phyloP scores from a whole-genome alignment of 2,888 invertebrate genomes.

The Sussaba pulchella region DNA sequence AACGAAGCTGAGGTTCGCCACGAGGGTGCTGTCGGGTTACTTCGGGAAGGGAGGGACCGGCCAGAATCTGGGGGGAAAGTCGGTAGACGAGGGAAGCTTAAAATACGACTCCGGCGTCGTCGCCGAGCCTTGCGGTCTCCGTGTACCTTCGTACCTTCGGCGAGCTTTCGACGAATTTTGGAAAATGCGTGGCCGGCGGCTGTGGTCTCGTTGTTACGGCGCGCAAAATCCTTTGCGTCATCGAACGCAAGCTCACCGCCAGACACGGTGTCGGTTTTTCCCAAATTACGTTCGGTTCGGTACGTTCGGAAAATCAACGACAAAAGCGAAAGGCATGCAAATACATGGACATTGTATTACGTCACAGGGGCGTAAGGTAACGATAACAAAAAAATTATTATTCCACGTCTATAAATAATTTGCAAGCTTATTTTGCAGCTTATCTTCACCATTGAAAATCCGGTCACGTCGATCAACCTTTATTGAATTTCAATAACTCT shows the following conservation, averaged over 20 bases:
- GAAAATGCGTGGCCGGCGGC: conserved; percentile 37
- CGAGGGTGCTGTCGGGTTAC: conserved; percentile 10
- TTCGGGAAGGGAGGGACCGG: neutral
- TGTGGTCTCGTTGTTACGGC: conserved; percentile 36
- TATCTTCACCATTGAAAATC: too few relatives aligned
- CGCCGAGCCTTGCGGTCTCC: too few relatives aligned
- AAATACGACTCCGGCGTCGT: conserved; percentile 38
- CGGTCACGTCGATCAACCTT: too few relatives aligned
- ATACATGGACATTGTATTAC: too few relatives aligned
- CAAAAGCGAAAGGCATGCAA: conserved; percentile 21
- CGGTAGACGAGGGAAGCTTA: conserved; percentile 38
- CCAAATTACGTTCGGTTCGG: conserved; percentile 40
- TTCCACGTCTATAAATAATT: too few relatives aligned
- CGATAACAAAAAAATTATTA: too few relatives aligned
- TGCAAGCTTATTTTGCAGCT: too few relatives aligned
- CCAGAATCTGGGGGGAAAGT: conserved; percentile 1
- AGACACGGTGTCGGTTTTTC: conserved; percentile 25
- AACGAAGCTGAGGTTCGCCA: neutral
- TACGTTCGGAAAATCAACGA: conserved; percentile 9
- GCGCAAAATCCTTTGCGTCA: conserved; percentile 44
- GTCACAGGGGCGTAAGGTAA: neutral
- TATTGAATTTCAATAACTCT: too few relatives aligned
- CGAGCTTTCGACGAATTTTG: conserved; percentile 27
- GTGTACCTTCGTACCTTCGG: conserved; percentile 17
- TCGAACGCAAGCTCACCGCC: conserved; percentile 9